Conservation (phyloP, 2,888 invertebrate genomes). For the Mythimna pallens region DNA sequence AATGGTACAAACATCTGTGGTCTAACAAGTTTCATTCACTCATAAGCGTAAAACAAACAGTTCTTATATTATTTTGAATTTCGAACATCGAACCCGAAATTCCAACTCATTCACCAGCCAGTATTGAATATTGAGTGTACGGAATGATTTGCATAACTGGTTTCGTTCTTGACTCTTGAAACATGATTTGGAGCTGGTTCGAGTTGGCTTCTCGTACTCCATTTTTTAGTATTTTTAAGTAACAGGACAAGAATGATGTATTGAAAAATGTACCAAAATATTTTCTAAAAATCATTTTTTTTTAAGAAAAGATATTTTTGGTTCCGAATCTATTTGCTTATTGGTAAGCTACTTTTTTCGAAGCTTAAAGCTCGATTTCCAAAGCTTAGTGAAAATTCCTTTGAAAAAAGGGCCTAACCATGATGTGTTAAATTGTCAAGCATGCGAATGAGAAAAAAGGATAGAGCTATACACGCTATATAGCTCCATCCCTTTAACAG, state of each 20-base stretch:
- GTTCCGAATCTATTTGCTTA: background rate
- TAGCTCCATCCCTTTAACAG: too few relatives aligned
- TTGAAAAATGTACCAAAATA: background rate
- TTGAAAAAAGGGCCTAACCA: too few relatives aligned
- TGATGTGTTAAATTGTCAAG: too few relatives aligned
- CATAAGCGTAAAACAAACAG: conserved; percentile 33
- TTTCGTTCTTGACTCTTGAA: conserved; percentile 44
- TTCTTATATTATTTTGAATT: conserved; percentile 47
- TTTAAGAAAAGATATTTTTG: background rate
- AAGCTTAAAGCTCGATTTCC: too few relatives aligned
- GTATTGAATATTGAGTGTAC: conserved; percentile 67
- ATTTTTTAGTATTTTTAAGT: conserved; percentile 19
- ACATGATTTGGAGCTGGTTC: conserved; percentile 33
- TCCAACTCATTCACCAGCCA: conserved; percentile 60
- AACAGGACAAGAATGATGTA: background rate
- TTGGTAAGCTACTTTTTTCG: too few relatives aligned
- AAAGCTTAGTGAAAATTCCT: too few relatives aligned
- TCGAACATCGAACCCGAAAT: conserved; percentile 61
- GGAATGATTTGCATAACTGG: conserved; percentile 65
- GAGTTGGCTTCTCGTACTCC: conserved; percentile 16
- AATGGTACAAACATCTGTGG: conserved; percentile 43
- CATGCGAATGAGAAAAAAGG: too few relatives aligned
- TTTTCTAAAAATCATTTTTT: too few relatives aligned
- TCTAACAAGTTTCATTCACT: conserved; percentile 47
- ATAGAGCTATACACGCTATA: too few relatives aligned